phyloP scores from a whole-genome alignment of 2,113 vertebrate genomes.

The Oreamnos americanus region DNA sequence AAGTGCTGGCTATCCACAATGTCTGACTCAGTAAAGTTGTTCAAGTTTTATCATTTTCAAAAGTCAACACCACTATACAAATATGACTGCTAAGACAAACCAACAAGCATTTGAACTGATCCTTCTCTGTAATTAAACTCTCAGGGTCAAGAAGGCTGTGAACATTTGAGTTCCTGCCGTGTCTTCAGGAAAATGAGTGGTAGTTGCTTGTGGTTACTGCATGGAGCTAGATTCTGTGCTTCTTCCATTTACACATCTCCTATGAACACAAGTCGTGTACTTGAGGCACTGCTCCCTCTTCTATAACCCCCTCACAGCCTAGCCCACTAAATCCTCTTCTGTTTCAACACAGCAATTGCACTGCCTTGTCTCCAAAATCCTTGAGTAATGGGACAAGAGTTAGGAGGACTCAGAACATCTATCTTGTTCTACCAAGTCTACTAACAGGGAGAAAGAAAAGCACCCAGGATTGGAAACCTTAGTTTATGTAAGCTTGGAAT shows the following conservation, averaged over 20 bases:
- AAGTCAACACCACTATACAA: conserved; percentile 42
- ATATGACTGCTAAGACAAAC: conserved; percentile 39
- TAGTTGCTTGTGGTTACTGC: not conserved
- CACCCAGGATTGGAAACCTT: conserved; percentile 41
- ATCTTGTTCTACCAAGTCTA: conserved; percentile 64
- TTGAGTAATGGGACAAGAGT: conserved; percentile 53
- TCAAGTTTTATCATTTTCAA: conserved; percentile 37
- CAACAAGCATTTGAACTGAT: conserved; percentile 16
- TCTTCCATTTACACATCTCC: not conserved
- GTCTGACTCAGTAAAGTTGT: conserved; percentile 14
- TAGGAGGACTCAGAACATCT: conserved; percentile 41
- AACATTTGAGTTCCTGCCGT: not conserved
- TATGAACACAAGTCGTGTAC: not conserved
- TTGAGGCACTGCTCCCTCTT: not conserved
- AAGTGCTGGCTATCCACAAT: not conserved
- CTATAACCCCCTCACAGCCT: not conserved
- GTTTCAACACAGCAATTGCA: conserved; percentile 54
- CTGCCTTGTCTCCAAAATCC: conserved; percentile 52
- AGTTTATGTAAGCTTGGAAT: conserved; percentile 63
- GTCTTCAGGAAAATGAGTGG: not conserved
- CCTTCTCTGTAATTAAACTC: conserved; percentile 14
- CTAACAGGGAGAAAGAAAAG: conserved; percentile 53
- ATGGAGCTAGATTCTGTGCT: not conserved
- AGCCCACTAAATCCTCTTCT: conserved; percentile 53
- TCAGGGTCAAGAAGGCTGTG: not conserved